These are phyloP conservation scores for Coelinius sp. DNA, from an alignment of 2,888 invertebrate genomes.

Conservation along the genomic window DNA sequence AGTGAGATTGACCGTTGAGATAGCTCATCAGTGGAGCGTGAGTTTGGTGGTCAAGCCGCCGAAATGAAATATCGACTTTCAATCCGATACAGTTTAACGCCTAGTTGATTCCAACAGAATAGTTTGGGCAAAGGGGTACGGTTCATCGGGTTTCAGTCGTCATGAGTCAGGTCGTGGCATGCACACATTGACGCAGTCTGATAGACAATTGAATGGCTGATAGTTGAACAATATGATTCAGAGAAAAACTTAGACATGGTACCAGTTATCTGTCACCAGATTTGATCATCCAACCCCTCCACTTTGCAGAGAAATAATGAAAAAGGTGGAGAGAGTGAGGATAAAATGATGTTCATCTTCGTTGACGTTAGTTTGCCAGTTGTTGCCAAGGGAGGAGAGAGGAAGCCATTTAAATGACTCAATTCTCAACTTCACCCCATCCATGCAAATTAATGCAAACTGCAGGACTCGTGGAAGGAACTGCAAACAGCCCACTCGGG, in stretches of 20 bases:
- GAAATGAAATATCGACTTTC: conserved; percentile 62
- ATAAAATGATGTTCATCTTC: too few species aligned
- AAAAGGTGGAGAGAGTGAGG: too few species aligned
- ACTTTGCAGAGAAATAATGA: too few species aligned
- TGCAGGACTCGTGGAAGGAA: conserved; percentile 61
- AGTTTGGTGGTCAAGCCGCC: conserved; percentile 47
- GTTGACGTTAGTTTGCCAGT: too few species aligned
- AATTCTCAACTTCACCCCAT: background rate
- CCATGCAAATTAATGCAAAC: conserved; percentile 2
- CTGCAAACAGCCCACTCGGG: conserved; percentile 66
- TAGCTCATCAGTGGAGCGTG: conserved; percentile 24
- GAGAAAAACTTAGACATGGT: background rate
- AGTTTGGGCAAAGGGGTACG: conserved; percentile 47
- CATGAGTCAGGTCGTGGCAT: conserved; percentile 19
- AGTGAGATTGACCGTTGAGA: conserved; percentile 43
- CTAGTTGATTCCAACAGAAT: conserved; percentile 61
- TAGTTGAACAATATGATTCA: background rate
- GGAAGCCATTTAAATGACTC: background rate
- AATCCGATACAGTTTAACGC: conserved; percentile 62
- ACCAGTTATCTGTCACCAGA: too few species aligned
- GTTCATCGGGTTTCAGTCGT: conserved; percentile 43
- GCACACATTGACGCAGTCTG: conserved; percentile 28
- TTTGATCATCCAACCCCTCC: too few species aligned
- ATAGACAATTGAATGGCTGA: conserved; percentile 39
- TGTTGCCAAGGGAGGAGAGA: too few species aligned